phyloP scores from a whole-genome alignment of 2,113 vertebrate genomes.

The Phrynosoma blainvillii region DNA sequence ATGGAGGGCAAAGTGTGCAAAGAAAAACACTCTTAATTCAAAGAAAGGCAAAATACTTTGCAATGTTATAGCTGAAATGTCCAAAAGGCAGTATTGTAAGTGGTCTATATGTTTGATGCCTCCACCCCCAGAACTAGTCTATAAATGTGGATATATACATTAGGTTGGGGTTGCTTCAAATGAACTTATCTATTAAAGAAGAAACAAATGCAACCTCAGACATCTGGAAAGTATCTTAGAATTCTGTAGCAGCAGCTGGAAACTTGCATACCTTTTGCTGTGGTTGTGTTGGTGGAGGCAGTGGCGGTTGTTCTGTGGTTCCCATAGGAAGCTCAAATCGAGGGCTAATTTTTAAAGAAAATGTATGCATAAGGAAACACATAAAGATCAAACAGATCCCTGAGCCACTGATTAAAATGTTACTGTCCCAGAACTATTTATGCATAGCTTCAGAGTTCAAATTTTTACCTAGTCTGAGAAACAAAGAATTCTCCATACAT shows the following conservation, averaged over 20 bases:
- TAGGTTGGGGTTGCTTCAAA: background rate
- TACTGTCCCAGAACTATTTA: conserved; percentile 35
- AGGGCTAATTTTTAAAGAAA: conserved; percentile 80
- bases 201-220: background rate
- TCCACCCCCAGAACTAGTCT: background rate
- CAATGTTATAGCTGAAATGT: background rate
- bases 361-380: background rate
- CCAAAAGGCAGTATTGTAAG: too few relatives aligned
- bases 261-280: conserved; percentile 85
- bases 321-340: conserved; percentile 98
- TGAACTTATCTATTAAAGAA: too few relatives aligned
- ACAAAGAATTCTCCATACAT: background rate
- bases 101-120: too few relatives aligned
- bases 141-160: background rate
- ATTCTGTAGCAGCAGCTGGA: background rate
- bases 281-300: conserved; percentile 87
- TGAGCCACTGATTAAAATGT: background rate
- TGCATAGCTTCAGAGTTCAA: background rate
- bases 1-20: too few relatives aligned
- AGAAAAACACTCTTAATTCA: background rate
- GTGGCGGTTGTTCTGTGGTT: conserved; percentile 92
- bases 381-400: conserved; percentile 13
- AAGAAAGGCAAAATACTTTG: background rate
- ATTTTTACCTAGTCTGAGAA: background rate
- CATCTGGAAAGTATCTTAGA: background rate